Evolutionary conservation across 2,888 invertebrate species (phyloP).

Genomic region (Dendrolimus houi): DNA sequence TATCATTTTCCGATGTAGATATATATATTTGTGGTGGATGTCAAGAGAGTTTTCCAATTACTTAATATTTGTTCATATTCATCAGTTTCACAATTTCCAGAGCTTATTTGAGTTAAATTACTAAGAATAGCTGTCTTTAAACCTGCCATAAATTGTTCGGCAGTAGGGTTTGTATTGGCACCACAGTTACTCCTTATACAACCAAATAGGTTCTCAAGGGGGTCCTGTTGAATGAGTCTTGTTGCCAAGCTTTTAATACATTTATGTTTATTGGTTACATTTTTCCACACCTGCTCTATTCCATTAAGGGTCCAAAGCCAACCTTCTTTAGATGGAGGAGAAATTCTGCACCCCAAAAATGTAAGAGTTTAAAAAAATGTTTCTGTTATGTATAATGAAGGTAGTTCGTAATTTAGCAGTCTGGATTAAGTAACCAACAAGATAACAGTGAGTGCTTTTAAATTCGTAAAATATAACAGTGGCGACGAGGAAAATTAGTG

Average conservation of each 20-base stretch:
- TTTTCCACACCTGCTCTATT: conserved; percentile 9
- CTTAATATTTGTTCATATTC: conserved; percentile 5
- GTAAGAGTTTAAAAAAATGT: conserved; percentile 5
- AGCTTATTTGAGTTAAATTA: background rate
- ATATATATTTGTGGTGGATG: no score
- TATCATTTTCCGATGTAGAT: no score
- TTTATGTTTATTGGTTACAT: conserved; percentile 3
- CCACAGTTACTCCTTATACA: conserved; percentile 16
- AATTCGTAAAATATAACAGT: no score
- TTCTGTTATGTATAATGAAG: no score
- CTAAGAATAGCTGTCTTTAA: background rate
- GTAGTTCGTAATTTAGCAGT: no score
- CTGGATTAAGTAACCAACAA: no score
- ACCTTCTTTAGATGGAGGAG: conserved; percentile 17
- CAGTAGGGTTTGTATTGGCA: conserved; percentile 17
- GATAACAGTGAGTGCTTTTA: no score
- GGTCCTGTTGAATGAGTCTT: conserved; percentile 17
- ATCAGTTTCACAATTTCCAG: conserved; percentile 11
- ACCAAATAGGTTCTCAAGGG: conserved; percentile 17
- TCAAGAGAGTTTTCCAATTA: no score
- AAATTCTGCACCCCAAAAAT: conserved; percentile 10
- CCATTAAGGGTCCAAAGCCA: conserved; percentile 18
- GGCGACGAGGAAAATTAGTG: no score
- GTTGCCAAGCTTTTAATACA: conserved; percentile 15
- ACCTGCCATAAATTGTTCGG: conserved; percentile 15